These are phyloP conservation scores for Agrochola lychnidis DNA, from an alignment of 2,888 invertebrate species.

Conservation along the genomic window DNA sequence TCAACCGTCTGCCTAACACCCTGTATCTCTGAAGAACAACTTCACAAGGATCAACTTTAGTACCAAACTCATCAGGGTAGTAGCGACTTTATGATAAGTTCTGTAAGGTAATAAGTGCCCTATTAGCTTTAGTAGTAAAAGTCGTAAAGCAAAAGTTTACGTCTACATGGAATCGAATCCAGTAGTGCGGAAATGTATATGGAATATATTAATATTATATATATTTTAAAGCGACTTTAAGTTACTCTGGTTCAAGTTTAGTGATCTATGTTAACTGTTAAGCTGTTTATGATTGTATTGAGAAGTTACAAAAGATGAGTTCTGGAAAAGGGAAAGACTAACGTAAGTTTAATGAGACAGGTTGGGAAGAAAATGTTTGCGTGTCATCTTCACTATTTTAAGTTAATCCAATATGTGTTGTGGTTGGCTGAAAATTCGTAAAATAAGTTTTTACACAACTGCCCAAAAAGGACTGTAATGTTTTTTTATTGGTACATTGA, in stretches of 20 bases:
- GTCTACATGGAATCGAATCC: slow-evolving; percentile 37
- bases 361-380: no score
- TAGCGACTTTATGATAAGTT: slow-evolving; percentile 22
- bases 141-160: slow-evolving; percentile 56
- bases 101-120: slow-evolving; percentile 30
- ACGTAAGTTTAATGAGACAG: background rate
- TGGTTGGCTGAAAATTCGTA: background rate
- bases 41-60: slow-evolving; percentile 10
- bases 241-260: slow-evolving; percentile 3
- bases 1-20: no score
- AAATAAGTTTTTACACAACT: background rate
- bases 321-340: background rate
- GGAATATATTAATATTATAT: slow-evolving; percentile 20
- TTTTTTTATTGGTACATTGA: background rate
- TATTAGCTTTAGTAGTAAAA: slow-evolving; percentile 30
- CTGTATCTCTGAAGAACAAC: background rate
- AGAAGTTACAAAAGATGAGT: background rate
- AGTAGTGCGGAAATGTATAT: slow-evolving; percentile 28
- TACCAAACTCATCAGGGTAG: slow-evolving; percentile 32
- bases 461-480: no score
- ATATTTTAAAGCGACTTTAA: slow-evolving; percentile 6
- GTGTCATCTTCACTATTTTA: background rate
- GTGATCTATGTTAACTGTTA: background rate
- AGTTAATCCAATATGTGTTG: background rate
- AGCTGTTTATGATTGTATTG: background rate